These are phyloP conservation scores for Syrphus vitripennis DNA, from an alignment of 2,888 invertebrate genomes.

Conservation along the genomic window DNA sequence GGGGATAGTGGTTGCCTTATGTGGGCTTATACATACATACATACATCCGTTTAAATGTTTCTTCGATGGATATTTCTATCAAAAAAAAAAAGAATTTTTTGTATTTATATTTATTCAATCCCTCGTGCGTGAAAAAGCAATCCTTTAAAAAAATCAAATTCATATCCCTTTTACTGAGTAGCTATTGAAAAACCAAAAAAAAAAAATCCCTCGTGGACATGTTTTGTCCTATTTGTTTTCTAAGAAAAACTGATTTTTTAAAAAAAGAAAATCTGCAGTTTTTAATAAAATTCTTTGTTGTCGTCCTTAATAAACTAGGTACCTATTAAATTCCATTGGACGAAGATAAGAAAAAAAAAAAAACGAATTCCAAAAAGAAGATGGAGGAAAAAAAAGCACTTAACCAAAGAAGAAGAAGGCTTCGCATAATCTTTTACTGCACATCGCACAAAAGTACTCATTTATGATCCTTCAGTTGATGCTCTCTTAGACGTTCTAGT, in stretches of 20 bases:
- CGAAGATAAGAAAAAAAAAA: neutral
- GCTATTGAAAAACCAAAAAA: neutral
- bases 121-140: constrained; percentile 23
- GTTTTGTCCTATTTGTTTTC: neutral
- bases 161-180: neutral
- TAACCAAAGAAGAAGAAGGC: neutral
- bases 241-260: neutral
- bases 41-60: neutral
- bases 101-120: constrained; percentile 30
- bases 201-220: neutral
- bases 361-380: neutral
- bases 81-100: neutral
- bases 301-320: constrained; percentile 26
- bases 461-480: constrained; percentile 30
- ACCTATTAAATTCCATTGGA: neutral
- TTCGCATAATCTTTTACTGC: constrained; percentile 32
- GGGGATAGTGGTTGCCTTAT: neutral
- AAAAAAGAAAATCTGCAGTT: neutral
- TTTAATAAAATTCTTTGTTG: neutral
- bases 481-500: constrained; percentile 28
- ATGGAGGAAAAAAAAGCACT: constrained; percentile 8
- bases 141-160: neutral
- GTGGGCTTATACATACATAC: neutral
- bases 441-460: constrained; percentile 31
- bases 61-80: neutral